Conservation (phyloP, 2,113 vertebrate genomes). For the Bettongia penicillata region DNA sequence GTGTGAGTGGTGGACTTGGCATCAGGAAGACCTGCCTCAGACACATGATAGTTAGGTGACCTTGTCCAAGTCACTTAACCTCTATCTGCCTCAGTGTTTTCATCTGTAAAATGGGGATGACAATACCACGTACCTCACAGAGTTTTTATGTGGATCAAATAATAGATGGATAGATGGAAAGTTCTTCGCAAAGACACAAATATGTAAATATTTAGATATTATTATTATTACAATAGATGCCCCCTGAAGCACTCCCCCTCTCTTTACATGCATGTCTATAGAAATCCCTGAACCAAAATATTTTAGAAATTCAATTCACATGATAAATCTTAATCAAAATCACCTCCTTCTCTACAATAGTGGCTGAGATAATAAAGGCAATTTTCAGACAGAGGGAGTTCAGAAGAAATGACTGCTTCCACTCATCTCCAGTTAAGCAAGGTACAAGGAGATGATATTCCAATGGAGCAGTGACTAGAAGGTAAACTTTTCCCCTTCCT, state of each 20-base stretch:
- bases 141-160: background rate
- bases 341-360: background rate
- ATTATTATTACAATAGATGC: background rate
- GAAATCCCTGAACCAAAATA: background rate
- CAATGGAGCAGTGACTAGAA: background rate
- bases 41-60: background rate
- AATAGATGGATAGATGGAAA: background rate
- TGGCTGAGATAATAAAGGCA: background rate
- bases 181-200: no score
- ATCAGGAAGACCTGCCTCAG: background rate
- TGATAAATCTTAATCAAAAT: background rate
- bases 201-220: background rate
- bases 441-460: background rate
- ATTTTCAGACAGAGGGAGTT: background rate
- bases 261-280: background rate
- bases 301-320: background rate
- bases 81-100: background rate
- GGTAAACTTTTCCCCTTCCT: background rate
- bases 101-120: background rate
- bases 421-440: background rate
- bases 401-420: background rate
- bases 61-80: background rate
- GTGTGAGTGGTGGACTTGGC: background rate
- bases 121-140: background rate
- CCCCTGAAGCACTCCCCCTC: background rate